A percentile compares a stretch with the other conserved stretches of the same genome.
Evolutionary conservation across 2,113 vertebrate genomes (phyloP).

Genomic region (Lophotis ruficrista): DNA sequence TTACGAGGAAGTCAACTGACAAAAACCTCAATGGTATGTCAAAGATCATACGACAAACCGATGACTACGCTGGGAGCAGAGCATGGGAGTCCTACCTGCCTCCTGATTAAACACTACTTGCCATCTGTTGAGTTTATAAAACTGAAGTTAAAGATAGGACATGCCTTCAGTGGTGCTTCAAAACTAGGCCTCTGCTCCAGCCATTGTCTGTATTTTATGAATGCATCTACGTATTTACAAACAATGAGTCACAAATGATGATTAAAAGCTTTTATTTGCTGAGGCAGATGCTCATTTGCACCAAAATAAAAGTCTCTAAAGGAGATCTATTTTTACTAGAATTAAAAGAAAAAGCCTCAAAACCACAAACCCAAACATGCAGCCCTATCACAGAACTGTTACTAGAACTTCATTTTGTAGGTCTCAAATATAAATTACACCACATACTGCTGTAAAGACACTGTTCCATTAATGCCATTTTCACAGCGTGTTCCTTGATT

Average conservation of each 20-base stretch:
- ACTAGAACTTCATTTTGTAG: background rate
- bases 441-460: background rate
- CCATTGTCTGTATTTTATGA: background rate
- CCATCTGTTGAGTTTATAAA: background rate
- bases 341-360: background rate
- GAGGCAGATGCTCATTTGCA: background rate
- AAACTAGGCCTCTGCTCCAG: background rate
- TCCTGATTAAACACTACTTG: background rate
- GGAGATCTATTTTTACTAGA: background rate
- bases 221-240: background rate
- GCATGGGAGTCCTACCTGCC: background rate
- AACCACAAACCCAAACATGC: background rate
- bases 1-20: background rate
- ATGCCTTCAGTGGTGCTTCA: background rate
- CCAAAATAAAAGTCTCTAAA: background rate
- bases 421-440: background rate
- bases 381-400: background rate
- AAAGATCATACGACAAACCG: background rate
- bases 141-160: background rate
- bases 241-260: background rate
- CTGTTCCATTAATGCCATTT: background rate
- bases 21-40: background rate
- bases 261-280: background rate
- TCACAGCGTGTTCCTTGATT: constrained; percentile 17
- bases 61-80: background rate